Base-by-base conservation (phyloP, 2,888 invertebrate genomes). In the Dryobota labecula region DNA sequence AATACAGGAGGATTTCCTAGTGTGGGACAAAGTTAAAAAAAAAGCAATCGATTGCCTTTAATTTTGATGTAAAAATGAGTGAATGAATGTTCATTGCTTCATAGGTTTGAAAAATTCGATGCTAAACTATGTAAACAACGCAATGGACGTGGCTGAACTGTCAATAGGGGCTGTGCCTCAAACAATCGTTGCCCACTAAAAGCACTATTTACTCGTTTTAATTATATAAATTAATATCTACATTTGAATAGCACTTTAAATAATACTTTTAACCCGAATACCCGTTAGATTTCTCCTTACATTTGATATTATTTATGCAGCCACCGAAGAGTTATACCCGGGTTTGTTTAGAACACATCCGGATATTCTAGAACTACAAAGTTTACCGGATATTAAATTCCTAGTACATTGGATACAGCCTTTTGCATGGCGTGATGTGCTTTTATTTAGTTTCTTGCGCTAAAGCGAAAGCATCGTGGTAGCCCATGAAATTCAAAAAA, bases 321-420 rank as follows among this genome's bases (percentile, higher is more conserved):
- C 13, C 30, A 30, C 45, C 24, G 27, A 47, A 38, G 8, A 9
- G 30, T 20, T 33, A 43, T 49, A 70, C 49, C 70, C 79, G 73
- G 69, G 80, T 70, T 77, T 76, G 71, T 65, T 75, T 73, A 68
- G 51, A 76, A 66, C 66, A 76, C 38, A 70, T 69, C 64, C 73
- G 84, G 77, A 65, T 76, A 62, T 83, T 72, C 58, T 67, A 67
- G 45, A 73, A 76, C 78, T 68, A 72, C 70, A 41, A 57, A 67
- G 41, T 78, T 67, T 41, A 15, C 70, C 78, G 81, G 73, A 73
- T 79, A 80, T 74, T 77, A 77, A 61, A 54, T 43, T 63, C 54
- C 51, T 54, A 11, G 54, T 41, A 57, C 57, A 38, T 56, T 36
- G 24, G 41, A 47, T 27, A 41, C 0, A 47, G n/a, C 2, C 4